Conservation (phyloP, 2,888 invertebrate species). For the Crossocerus cetratus region DNA sequence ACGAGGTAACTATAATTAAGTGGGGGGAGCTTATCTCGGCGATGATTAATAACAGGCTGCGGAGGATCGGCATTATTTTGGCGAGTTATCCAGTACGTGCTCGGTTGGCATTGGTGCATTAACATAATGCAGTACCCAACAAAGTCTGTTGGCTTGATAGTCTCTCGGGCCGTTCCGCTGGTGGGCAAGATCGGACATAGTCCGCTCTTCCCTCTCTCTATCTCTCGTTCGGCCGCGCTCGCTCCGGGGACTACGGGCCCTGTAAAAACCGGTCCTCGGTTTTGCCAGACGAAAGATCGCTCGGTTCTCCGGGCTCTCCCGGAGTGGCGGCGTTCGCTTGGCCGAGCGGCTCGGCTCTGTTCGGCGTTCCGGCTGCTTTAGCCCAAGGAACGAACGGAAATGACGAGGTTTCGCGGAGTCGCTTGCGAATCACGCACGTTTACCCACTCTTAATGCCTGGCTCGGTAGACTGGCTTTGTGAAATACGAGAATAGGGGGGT, state of each 20-base stretch:
- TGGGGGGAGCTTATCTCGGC: neutral
- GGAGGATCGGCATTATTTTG: neutral
- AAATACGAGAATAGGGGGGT: constrained; percentile 31
- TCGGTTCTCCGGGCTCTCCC: neutral
- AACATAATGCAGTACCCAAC: constrained; percentile 29
- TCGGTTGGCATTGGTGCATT: constrained; percentile 1
- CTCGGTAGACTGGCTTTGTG: constrained; percentile 20
- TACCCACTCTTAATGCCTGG: constrained; percentile 21
- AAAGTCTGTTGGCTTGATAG: constrained; percentile 18
- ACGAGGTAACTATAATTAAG: neutral
- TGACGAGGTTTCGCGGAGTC: constrained; percentile 35
- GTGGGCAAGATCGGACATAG: no score
- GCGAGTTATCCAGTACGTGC: neutral
- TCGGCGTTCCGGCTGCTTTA: constrained; percentile 46
- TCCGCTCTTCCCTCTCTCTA: no score
- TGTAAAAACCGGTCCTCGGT: constrained; percentile 49
- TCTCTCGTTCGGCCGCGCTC: neutral
- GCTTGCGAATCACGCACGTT: constrained; percentile 42
- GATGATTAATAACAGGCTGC: neutral
- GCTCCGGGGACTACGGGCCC: constrained; percentile 30
- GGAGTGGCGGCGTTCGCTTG: neutral
- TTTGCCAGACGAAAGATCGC: constrained; percentile 46
- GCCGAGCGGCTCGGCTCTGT: constrained; percentile 44
- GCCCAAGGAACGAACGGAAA: constrained; percentile 41
- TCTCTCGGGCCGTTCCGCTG: no score